Conservation (phyloP, 2,888 invertebrate genomes). For the Lucinisca nassula region DNA sequence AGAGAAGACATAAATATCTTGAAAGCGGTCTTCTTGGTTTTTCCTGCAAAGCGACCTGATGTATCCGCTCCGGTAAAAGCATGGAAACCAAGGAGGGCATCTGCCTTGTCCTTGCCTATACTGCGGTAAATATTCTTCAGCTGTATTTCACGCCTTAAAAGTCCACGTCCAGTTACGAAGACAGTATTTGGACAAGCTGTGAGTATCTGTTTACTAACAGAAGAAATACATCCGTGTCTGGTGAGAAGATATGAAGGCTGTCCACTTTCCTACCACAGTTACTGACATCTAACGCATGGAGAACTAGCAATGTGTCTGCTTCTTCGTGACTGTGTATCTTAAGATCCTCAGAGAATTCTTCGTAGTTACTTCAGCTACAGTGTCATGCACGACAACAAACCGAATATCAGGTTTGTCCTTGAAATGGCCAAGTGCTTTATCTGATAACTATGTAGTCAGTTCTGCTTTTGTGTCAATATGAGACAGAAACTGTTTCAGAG, state of each 20-base stretch:
- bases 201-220: background rate
- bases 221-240: background rate
- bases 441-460: conserved; percentile 5
- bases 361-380: background rate
- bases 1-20: background rate
- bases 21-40: background rate
- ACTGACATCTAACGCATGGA: background rate
- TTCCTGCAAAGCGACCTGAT: background rate
- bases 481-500: background rate
- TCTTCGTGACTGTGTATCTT: background rate
- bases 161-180: conserved; percentile 6
- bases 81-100: background rate
- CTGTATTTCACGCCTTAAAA: background rate
- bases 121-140: background rate
- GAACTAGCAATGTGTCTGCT: background rate
- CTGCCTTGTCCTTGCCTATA: background rate
- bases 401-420: background rate
- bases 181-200: background rate
- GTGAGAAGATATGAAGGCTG: background rate
- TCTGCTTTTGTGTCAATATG: conserved; percentile 1
- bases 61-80: background rate
- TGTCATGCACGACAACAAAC: background rate
- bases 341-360: background rate
- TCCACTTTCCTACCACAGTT: background rate
- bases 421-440: background rate